Evolutionary conservation across 1,140 invertebrate genomes (phyloP), one percentile per base, ranked within the genome.

Genomic region (Apis mellifera): DNA sequence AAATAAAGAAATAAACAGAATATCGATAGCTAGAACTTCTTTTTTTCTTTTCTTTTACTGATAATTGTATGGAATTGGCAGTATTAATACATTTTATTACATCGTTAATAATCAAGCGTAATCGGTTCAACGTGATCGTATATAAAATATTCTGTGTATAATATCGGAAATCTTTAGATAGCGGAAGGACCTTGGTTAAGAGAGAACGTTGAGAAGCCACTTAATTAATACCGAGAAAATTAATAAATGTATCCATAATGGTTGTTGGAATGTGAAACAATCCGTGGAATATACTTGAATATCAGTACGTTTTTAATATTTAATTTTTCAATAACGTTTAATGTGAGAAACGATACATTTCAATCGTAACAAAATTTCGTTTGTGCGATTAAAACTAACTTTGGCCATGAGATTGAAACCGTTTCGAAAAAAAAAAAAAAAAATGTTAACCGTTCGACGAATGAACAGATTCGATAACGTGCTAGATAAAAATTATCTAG

Each of bases 91-190:
- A 9, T 48, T n/a, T 21, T 60, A 65, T 76, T 64, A 76, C 42
- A 65, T 76, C 62, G 26, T 66, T 76, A 42, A 65, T 76, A 76
- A 76, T 76, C 26, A 42, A 76, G 60, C n/a, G 62, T 60, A 50
- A 65, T 65, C 60, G 50, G 48, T 52, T 65, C 19, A 52, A n/a
- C 7, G 59, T 42, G 42, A 76, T 76, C 62, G 42, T n/a, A 42
- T 50, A 62, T 74, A 50, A 74, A 66, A 64, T 76, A 66, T 64
- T 21, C 60, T 21, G 74, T 42, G n/a, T 66, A n/a, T 66, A 66
- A 76, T 76, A 85, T 84, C 72, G 84, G 70, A 84, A 84, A 85
- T 84, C 82, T 82, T 85, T 85, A 74, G 62, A 84, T 71, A 77
- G 77, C 78, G 78, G 66, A 84, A 84, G 69, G 82, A 83, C 83